phyloP scores from a whole-genome alignment of 2,797 vertebrate genomes.

The Tragelaphus eurycerus region DNA sequence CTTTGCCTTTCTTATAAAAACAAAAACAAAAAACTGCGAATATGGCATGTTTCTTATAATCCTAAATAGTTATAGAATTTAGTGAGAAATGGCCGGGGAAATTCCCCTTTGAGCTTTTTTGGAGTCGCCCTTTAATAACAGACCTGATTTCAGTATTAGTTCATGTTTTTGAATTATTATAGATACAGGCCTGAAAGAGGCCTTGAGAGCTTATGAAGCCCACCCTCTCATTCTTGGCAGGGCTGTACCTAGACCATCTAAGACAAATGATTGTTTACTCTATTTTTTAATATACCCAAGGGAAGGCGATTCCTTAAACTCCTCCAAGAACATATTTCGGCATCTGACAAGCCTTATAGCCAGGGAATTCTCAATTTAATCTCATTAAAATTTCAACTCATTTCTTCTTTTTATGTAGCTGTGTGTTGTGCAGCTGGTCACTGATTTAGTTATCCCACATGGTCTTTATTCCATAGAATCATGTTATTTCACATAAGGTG shows the following conservation, averaged over 20 bases:
- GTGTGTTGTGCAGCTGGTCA: background rate
- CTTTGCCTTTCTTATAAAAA: background rate
- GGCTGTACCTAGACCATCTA: background rate
- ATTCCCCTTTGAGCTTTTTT: background rate
- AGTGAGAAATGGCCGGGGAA: background rate
- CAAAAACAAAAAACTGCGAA: background rate
- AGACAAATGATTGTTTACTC: conserved; percentile 42
- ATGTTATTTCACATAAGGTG: background rate
- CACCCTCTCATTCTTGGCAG: background rate
- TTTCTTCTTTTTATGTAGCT: background rate
- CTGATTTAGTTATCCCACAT: background rate
- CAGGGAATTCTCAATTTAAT: conserved; percentile 47
- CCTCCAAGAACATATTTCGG: conserved; percentile 9
- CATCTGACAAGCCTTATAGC: background rate
- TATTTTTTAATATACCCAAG: background rate
- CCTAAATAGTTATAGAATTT: background rate
- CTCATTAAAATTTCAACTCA: conserved; percentile 33
- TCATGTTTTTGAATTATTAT: conserved; percentile 30
- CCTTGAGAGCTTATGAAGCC: background rate
- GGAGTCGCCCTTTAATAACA: background rate
- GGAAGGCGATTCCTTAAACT: background rate
- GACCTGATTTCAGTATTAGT: background rate
- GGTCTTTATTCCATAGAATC: background rate
- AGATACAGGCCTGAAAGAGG: background rate
- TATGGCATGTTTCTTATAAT: background rate